Conservation (phyloP, 2,113 vertebrate genomes). For the Tachycineta bicolor region DNA sequence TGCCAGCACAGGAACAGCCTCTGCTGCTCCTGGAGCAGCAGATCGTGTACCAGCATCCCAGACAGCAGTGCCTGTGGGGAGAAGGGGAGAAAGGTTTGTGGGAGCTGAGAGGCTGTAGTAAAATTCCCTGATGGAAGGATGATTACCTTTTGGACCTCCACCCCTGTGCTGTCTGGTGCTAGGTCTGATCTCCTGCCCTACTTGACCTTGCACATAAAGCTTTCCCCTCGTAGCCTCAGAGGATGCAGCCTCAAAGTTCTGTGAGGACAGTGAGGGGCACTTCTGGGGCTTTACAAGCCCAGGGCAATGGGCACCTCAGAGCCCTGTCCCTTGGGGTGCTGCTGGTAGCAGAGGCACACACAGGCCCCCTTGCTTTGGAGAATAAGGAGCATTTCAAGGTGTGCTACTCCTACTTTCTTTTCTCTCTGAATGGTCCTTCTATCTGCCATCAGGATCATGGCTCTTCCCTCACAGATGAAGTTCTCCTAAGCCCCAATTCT, state of each 20-base stretch:
- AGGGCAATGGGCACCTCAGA: rapidly evolving
- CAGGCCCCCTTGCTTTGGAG: background rate
- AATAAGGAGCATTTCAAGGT: background rate
- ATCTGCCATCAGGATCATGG: rapidly evolving
- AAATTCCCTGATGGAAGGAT: background rate
- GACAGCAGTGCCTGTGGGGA: rapidly evolving
- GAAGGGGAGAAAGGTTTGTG: rapidly evolving
- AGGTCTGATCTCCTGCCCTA: background rate
- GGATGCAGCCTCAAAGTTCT: background rate
- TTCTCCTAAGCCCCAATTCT: background rate
- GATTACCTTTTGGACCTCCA: background rate
- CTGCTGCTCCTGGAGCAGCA: background rate
- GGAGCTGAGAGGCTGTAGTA: background rate
- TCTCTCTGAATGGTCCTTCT: background rate
- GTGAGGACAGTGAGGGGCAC: background rate
- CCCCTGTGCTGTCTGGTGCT: background rate
- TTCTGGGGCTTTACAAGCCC: background rate
- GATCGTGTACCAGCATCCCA: background rate
- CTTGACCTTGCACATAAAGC: background rate
- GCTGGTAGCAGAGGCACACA: background rate
- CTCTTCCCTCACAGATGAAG: background rate
- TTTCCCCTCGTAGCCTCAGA: background rate
- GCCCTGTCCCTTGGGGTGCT: rapidly evolving
- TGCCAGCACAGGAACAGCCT: background rate
- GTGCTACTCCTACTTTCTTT: background rate